phyloP scores from a whole-genome alignment of 2,797 vertebrate species.

The Pantherophis vulpinus region DNA sequence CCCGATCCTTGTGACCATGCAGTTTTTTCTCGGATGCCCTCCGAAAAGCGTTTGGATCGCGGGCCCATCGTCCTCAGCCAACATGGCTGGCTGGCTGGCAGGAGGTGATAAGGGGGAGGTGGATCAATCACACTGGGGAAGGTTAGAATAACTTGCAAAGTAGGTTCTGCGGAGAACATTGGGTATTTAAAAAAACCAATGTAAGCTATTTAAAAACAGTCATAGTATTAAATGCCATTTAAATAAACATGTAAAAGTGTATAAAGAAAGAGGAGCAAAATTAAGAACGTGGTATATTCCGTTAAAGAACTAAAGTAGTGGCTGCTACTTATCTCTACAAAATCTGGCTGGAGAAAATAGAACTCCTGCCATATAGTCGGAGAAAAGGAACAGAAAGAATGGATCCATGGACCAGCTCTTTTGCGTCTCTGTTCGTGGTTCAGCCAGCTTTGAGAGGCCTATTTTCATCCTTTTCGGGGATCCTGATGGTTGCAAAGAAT shows the following conservation, averaged over 20 bases:
- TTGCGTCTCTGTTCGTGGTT: not conserved
- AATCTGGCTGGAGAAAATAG: not conserved
- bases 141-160: not conserved
- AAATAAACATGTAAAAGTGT: not conserved
- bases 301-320: not conserved
- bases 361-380: not conserved
- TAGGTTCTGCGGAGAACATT: not conserved
- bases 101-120: not conserved
- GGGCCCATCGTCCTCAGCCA: not conserved
- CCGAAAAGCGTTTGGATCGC: not conserved
- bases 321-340: not conserved
- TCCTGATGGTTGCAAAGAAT: not conserved
- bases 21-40: not conserved
- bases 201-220: not conserved
- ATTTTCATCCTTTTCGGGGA: not conserved
- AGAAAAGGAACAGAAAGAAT: not conserved
- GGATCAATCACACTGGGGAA: not conserved
- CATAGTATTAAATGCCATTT: not conserved
- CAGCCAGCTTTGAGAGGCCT: not conserved
- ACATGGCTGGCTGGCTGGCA: not conserved
- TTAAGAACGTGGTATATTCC: not conserved
- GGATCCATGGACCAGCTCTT: not conserved
- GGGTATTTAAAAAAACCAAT: not conserved
- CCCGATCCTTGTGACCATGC: not conserved
- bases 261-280: not conserved